phyloP scores from a whole-genome alignment of 92 coral and sea anemone species.

The Palythoa caribaeorum region DNA sequence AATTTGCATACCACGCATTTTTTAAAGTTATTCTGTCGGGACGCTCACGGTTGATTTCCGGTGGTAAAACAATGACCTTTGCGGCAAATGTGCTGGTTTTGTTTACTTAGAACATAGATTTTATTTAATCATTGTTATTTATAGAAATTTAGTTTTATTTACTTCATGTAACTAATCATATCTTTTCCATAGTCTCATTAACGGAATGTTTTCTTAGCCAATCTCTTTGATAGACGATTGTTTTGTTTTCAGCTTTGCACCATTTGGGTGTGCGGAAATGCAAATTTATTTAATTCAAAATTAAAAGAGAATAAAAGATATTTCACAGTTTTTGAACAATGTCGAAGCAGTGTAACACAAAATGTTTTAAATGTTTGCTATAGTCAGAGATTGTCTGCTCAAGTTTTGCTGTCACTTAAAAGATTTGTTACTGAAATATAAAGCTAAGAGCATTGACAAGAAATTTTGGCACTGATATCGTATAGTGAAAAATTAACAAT shows the following conservation, averaged over 20 bases:
- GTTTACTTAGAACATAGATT: neutral
- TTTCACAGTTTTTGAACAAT: neutral
- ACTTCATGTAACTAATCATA: constrained; percentile 7
- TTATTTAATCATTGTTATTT: neutral
- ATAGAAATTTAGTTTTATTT: neutral
- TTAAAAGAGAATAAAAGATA: neutral
- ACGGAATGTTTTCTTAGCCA: constrained; percentile 9
- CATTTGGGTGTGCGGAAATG: constrained; percentile 25
- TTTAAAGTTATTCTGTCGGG: neutral
- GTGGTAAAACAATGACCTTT: neutral
- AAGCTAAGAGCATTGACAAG: neutral
- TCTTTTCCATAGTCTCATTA: neutral
- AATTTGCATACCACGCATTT: constrained; percentile 8
- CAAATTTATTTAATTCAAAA: constrained; percentile 32
- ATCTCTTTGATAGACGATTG: neutral
- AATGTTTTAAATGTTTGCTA: neutral
- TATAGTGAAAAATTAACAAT: constrained; percentile 23
- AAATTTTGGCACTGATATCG: neutral
- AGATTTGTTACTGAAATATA: neutral
- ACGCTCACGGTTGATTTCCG: neutral
- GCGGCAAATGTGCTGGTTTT: neutral
- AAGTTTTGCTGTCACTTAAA: neutral
- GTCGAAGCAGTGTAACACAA: neutral
- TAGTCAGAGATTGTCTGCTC: neutral
- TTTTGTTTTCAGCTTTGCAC: constrained; percentile 9